Evolutionary conservation across 2,113 vertebrate genomes (phyloP).

Genomic region (Pollachius pollachius): DNA sequence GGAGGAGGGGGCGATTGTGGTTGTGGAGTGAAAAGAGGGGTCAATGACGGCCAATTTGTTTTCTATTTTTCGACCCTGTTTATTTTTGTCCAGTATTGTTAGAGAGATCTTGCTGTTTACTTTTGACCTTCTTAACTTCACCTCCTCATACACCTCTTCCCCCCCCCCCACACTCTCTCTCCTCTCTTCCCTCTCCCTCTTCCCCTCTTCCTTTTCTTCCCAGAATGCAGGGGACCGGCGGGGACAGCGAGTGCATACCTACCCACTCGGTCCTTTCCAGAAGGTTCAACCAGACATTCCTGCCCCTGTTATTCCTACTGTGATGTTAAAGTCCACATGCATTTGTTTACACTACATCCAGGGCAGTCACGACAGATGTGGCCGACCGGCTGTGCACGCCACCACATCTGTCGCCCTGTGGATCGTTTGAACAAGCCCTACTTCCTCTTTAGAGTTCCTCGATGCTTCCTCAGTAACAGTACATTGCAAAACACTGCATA

Average conservation of each 20-base stretch:
- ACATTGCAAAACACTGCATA: conserved; percentile 14
- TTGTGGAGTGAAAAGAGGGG: no score
- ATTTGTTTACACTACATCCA: conserved; percentile 24
- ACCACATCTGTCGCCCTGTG: conserved; percentile 51
- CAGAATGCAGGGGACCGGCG: conserved; percentile 19
- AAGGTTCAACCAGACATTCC: conserved; percentile 34
- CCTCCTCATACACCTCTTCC: not conserved
- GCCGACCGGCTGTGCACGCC: no score
- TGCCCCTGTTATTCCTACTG: conserved; percentile 7
- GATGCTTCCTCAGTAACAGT: conserved; percentile 35
- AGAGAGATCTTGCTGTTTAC: not conserved
- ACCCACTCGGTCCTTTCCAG: not conserved
- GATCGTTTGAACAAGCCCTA: conserved; percentile 21
- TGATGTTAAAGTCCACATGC: conserved; percentile 28
- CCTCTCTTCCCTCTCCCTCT: not conserved
- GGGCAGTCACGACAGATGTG: no score
- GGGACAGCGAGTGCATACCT: conserved; percentile 22
- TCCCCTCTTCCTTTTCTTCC: not conserved
- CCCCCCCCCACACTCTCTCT: no score
- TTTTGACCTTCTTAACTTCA: not conserved
- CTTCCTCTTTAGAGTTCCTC: conserved; percentile 4
- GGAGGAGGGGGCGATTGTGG: no score
- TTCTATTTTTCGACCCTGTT: not conserved
- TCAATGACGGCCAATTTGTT: no score
- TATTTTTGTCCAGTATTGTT: not conserved